Conservation (phyloP, 1,140 invertebrate species). For the Drosophila ironensis region DNA sequence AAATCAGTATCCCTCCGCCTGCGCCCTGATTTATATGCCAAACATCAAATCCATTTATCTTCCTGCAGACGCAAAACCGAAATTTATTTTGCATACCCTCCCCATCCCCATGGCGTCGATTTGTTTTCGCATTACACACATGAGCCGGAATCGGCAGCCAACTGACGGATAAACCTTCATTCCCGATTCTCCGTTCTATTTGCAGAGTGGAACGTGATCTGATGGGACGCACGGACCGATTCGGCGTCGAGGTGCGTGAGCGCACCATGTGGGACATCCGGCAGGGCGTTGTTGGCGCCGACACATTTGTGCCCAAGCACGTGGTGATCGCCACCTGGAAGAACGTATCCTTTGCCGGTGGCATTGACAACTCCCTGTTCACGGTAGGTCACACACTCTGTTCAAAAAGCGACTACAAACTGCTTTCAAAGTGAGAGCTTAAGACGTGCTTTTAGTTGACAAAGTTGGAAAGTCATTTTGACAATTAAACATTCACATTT, state of each 20-base stretch:
- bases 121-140: constrained; percentile 53
- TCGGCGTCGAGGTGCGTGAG: constrained; percentile 93
- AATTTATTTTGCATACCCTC: constrained; percentile 36
- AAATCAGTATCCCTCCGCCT: constrained; percentile 48
- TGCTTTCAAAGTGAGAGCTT: no score
- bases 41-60: constrained; percentile 76
- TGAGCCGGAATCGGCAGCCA: not conserved
- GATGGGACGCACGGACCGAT: constrained; percentile 89
- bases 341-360: constrained; percentile 95
- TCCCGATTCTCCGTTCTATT: constrained; percentile 27
- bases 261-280: constrained; percentile 94
- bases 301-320: constrained; percentile 94
- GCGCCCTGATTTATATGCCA: constrained; percentile 70
- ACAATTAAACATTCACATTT: not conserved
- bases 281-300: constrained; percentile 94
- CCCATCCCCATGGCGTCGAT: constrained; percentile 21
- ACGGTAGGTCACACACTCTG: constrained; percentile 83
- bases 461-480: no score
- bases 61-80: constrained; percentile 37
- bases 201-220: constrained; percentile 87
- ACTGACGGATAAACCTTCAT: constrained; percentile 14
- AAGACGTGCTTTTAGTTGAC: no score
- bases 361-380: constrained; percentile 90
- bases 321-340: constrained; percentile 97
- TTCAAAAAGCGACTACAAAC: no score